Percentiles rank a stretch among this genome's conserved stretches.
Conservation (phyloP, 2,888 invertebrate genomes). For the Nephrotoma guestfalica region DNA sequence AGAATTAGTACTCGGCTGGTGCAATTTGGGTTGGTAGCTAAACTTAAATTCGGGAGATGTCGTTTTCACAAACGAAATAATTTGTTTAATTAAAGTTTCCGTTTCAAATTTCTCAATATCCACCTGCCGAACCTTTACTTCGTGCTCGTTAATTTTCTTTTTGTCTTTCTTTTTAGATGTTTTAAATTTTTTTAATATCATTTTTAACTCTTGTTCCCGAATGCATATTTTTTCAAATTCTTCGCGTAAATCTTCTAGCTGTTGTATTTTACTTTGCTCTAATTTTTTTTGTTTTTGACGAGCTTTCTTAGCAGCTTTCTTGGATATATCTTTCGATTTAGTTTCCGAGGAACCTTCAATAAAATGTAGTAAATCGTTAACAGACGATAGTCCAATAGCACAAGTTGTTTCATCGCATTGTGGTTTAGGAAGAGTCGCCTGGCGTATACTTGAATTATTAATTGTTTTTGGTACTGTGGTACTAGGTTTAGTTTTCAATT, state of each 20-base stretch:
- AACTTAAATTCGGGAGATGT: slow-evolving; percentile 29
- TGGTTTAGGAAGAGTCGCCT: background rate
- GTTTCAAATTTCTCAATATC: slow-evolving; percentile 29
- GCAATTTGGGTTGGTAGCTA: slow-evolving; percentile 17
- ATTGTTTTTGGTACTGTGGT: background rate
- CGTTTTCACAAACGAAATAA: slow-evolving; percentile 28
- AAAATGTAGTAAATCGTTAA: slow-evolving; percentile 27
- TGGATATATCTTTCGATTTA: slow-evolving; percentile 16
- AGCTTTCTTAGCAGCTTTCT: slow-evolving; percentile 31
- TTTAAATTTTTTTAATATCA: slow-evolving; percentile 24
- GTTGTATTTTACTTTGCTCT: slow-evolving; percentile 27
- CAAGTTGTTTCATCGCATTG: background rate
- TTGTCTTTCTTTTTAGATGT: slow-evolving; percentile 23
- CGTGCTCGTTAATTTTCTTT: slow-evolving; percentile 27
- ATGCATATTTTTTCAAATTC: slow-evolving; percentile 30
- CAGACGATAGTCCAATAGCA: background rate
- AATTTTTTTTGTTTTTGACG: slow-evolving; percentile 31
- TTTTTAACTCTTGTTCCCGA: slow-evolving; percentile 28
- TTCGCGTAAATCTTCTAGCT: slow-evolving; percentile 25
- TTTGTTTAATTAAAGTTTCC: slow-evolving; percentile 27
- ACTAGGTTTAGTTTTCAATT: background rate
- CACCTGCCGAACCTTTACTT: slow-evolving; percentile 28
- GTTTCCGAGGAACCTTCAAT: slow-evolving; percentile 26
- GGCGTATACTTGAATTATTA: background rate
- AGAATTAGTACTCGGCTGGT: background rate